These are phyloP conservation scores for Saimiri boliviensis DNA, from an alignment of 2,113 vertebrate species.

Conservation along the genomic window DNA sequence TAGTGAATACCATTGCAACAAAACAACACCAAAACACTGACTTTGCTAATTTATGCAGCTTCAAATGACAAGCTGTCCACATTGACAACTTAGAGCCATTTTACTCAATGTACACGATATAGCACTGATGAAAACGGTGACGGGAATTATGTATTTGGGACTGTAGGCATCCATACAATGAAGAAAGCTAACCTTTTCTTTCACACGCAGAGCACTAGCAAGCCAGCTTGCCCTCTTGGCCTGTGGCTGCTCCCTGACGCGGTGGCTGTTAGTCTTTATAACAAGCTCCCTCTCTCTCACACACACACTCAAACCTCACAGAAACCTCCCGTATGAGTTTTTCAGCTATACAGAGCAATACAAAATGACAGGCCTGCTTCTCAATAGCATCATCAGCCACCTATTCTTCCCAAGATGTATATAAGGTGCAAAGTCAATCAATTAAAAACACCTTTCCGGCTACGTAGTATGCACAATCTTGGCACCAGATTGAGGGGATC, in stretches of 20 bases:
- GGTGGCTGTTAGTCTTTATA: accelerated
- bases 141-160: background rate
- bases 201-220: accelerated
- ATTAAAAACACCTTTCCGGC: background rate
- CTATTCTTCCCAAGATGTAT: background rate
- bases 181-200: background rate
- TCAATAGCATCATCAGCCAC: background rate
- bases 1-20: background rate
- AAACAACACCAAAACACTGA: background rate
- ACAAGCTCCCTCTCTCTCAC: background rate
- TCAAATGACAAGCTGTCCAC: background rate
- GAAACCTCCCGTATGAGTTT: background rate
- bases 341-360: background rate
- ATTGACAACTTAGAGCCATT: background rate
- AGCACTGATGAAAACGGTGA: background rate
- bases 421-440: background rate
- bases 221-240: background rate
- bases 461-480: background rate
- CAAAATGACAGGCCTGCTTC: background rate
- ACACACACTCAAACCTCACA: background rate
- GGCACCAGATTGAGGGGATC: background rate
- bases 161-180: accelerated
- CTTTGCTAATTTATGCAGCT: background rate
- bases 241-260: accelerated
- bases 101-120: background rate